phyloP scores from a whole-genome alignment of 2,797 vertebrate genomes.

The Enteromius paludinosus region DNA sequence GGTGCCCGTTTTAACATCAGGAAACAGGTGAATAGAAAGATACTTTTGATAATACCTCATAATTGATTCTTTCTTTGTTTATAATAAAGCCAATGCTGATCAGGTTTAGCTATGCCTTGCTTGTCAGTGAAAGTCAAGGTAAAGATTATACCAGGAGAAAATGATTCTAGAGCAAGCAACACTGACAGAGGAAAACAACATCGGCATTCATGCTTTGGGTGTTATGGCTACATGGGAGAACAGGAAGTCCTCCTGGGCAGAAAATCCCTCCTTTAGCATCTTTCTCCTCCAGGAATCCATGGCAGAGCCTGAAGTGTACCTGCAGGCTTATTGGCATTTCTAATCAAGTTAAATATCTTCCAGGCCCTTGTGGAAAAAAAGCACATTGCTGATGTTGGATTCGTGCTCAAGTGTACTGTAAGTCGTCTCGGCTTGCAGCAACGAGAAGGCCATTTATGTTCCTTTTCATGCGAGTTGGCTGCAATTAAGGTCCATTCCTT shows the following conservation, averaged over 20 bases:
- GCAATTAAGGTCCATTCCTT: slow-evolving; percentile 71
- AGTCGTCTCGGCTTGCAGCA: slow-evolving; percentile 61
- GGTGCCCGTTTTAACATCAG: too few species aligned
- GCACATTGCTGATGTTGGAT: slow-evolving; percentile 64
- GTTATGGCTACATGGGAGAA: slow-evolving; percentile 17
- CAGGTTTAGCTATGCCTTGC: background rate
- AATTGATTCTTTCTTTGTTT: background rate
- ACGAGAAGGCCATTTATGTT: slow-evolving; percentile 75
- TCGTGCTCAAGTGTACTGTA: slow-evolving; percentile 66
- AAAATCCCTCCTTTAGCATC: slow-evolving; percentile 41
- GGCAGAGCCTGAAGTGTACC: slow-evolving; percentile 8
- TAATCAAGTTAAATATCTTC: slow-evolving; percentile 56
- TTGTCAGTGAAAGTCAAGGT: background rate
- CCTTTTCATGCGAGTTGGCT: slow-evolving; percentile 74
- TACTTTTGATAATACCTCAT: background rate
- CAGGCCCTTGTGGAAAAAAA: slow-evolving; percentile 4
- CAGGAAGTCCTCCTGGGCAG: slow-evolving; percentile 7
- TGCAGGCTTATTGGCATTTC: slow-evolving; percentile 47
- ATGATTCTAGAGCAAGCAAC: background rate
- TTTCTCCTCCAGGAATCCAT: slow-evolving; percentile 28
- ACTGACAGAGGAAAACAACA: slow-evolving; percentile 21
- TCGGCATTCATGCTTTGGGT: slow-evolving; percentile 37
- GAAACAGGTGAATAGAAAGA: background rate
- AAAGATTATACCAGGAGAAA: background rate
- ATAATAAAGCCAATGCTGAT: background rate